Percentiles rank a stretch among this genome's conserved stretches.
phyloP scores from a whole-genome alignment of 1,140 invertebrate genomes.

The Dolichoris vasculosae region DNA sequence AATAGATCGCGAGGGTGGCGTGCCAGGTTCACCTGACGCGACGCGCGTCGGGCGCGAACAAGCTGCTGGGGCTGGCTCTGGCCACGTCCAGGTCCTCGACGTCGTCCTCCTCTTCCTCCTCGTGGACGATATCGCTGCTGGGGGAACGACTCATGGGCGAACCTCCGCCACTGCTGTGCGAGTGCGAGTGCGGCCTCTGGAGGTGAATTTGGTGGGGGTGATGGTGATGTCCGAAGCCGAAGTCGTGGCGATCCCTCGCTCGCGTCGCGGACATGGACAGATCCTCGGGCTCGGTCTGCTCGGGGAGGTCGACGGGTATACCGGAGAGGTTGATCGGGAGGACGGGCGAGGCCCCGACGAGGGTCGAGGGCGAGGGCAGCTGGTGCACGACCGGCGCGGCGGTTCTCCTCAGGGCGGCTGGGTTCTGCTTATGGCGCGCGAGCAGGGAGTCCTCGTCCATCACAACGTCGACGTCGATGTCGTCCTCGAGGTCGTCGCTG shows the following conservation, averaged over 20 bases:
- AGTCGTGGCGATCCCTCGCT: background rate
- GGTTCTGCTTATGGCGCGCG: constrained; percentile 60
- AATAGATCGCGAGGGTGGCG: background rate
- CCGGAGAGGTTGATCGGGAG: constrained; percentile 65
- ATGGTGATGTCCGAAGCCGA: constrained; percentile 33
- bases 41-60: constrained; percentile 58
- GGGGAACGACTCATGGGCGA: constrained; percentile 66
- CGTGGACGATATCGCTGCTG: constrained; percentile 61
- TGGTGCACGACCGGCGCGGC: background rate
- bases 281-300: constrained; percentile 93
- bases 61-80: constrained; percentile 59
- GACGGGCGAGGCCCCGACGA: constrained; percentile 41
- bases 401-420: constrained; percentile 52
- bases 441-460: constrained; percentile 62
- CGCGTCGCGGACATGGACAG: constrained; percentile 78
- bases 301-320: constrained; percentile 76
- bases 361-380: constrained; percentile 19
- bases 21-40: constrained; percentile 31
- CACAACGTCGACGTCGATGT: constrained; percentile 60
- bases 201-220: constrained; percentile 45
- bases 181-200: constrained; percentile 59
- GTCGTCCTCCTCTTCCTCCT: constrained; percentile 62
- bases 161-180: constrained; percentile 63
- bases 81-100: constrained; percentile 58
- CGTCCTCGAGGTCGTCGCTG: constrained; percentile 68